Evolutionary conservation across 2,113 vertebrate species (phyloP), one percentile per base, ranked within the genome.

Genomic region (Poeciliopsis occidentalis): DNA sequence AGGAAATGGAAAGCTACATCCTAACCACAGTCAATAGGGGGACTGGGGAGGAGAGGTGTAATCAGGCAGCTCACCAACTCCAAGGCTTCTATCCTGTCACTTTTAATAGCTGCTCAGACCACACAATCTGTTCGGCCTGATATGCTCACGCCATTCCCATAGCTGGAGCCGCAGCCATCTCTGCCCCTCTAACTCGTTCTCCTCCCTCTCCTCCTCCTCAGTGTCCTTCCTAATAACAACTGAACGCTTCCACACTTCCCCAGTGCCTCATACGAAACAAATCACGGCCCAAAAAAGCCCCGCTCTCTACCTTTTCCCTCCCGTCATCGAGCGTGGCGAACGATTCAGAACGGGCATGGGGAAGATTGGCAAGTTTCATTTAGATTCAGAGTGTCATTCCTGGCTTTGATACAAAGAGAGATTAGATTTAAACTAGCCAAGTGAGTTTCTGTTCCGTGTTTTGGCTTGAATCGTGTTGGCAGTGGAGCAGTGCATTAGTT

Each of bases 1-100:
- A 96, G 96, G 97, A 98, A 98, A 98, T 97, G 95, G 96, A 97
- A 98, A 96, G 95, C 95, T 96, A 96, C 96, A 96, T 96, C 95
- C 95, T 95, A 96, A 94, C 95, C 95, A 96, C 95, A 97, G 97
- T 97, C 97, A 97, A 97, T 96, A 96, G 95, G 94, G 94, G 95
- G 96, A 87, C 87, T 72, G 94, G 93, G 94, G 94, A 93, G 95
- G 87, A 88, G 93, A 95, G 93, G 95, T 95, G 94, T 96, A 97
- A 98, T 98, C 97, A 97, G 96, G 90, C 94, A 90, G 94, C 94
- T 96, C 94, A 93, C 95, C 95, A 92, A 94, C 93, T 92, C 91
- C 91, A 89, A 94, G 92, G 93, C 94, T 91, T 93, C 95, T 94
- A 95, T 93, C 88, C 95, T 97, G 97, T 98, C 97, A 97, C 93